A percentile compares a stretch with the other conserved stretches of the same genome.
phyloP scores from a whole-genome alignment of 2,797 vertebrate genomes.

The Galaxias olidus region DNA sequence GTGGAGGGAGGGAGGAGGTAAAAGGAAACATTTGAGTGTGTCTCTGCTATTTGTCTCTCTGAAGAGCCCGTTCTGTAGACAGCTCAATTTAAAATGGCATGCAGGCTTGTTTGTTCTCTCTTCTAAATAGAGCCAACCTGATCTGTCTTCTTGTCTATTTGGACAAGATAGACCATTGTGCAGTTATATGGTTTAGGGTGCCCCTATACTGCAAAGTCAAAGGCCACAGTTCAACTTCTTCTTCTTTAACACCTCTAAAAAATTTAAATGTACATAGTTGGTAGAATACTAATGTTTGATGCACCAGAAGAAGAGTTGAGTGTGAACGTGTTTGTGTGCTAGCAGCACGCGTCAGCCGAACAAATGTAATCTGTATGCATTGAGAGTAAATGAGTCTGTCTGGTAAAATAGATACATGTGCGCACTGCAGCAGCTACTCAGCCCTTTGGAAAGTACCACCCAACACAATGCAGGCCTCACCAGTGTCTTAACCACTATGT shows the following conservation, averaged over 20 bases:
- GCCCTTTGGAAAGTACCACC: slow-evolving; percentile 28
- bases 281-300: no score
- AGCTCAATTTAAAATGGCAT: slow-evolving; percentile 37
- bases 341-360: background rate
- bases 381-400: slow-evolving; percentile 5
- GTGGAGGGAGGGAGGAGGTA: slow-evolving; percentile 20
- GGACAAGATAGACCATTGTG: slow-evolving; percentile 1
- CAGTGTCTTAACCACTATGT: slow-evolving; percentile 49
- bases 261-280: no score
- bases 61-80: slow-evolving; percentile 37
- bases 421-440: slow-evolving; percentile 8
- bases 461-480: slow-evolving; percentile 36
- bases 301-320: no score
- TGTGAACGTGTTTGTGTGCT: background rate
- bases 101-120: slow-evolving; percentile 23
- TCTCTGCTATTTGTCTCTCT: slow-evolving; percentile 54
- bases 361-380: background rate
- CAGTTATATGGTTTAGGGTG: background rate
- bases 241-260: no score
- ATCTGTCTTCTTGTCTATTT: background rate
- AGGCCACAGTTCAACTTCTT: no score
- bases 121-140: slow-evolving; percentile 14
- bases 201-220: no score
- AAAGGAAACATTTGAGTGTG: slow-evolving; percentile 53
- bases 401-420: slow-evolving; percentile 7